A percentile compares a stretch with the other conserved stretches of the same genome.
Evolutionary conservation across 2,113 vertebrate species (phyloP).

Genomic region (Aptenodytes forsteri): DNA sequence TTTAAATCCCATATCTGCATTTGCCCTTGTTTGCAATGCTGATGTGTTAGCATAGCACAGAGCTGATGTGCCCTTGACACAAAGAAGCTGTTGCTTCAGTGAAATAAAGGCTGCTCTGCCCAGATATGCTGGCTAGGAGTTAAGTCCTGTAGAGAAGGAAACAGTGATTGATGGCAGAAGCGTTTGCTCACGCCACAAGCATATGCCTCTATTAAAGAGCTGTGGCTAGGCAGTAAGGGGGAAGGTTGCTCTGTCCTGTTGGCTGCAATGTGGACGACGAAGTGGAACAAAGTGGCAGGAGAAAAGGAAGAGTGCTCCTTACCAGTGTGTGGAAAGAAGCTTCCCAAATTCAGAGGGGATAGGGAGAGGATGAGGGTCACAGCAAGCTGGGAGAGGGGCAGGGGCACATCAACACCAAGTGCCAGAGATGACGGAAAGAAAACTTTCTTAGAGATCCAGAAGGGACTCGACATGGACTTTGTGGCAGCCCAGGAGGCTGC

Average conservation of each 20-base stretch:
- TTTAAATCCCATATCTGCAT: background rate
- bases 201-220: background rate
- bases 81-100: background rate
- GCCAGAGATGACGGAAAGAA: rapidly evolving
- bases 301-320: background rate
- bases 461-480: background rate
- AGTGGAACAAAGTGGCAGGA: background rate
- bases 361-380: background rate
- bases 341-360: background rate
- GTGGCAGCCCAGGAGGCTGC: background rate
- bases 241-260: background rate
- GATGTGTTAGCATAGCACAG: background rate
- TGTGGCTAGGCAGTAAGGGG: background rate
- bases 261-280: background rate
- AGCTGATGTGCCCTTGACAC: background rate
- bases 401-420: background rate
- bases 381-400: background rate
- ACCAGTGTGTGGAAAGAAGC: rapidly evolving
- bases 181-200: background rate
- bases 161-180: background rate
- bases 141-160: background rate
- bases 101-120: background rate
- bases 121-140: background rate
- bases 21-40: background rate
- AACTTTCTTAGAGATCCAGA: background rate